Evolutionary conservation across 2,797 vertebrate genomes (phyloP).

Genomic region (Pangasius macronema): DNA sequence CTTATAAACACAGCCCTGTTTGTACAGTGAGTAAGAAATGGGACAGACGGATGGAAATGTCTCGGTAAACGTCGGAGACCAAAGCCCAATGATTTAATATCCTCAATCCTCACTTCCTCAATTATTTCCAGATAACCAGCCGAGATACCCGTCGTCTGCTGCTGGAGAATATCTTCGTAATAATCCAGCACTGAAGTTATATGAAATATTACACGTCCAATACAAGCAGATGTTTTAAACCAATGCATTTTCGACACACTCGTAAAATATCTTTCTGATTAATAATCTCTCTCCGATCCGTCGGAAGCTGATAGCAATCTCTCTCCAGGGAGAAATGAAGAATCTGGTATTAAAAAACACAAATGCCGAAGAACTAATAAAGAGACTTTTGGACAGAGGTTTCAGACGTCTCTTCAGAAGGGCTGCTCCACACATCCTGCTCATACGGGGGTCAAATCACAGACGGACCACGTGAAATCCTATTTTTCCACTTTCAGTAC

Average conservation of each 20-base stretch:
- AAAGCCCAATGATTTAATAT: conserved; percentile 76
- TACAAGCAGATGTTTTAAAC: conserved; percentile 24
- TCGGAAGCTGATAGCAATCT: not conserved
- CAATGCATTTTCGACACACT: not conserved
- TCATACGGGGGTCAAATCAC: not conserved
- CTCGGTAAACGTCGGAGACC: conserved; percentile 62
- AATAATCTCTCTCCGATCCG: not conserved
- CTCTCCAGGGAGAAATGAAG: not conserved
- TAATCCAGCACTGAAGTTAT: not conserved
- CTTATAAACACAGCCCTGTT: conserved; percentile 68
- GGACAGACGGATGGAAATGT: conserved; percentile 68
- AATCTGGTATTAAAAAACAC: not conserved
- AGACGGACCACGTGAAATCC: not conserved
- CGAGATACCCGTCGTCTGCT: not conserved
- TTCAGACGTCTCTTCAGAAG: not conserved
- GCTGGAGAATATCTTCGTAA: not conserved
- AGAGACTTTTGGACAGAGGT: not conserved
- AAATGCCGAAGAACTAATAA: not conserved
- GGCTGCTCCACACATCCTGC: not conserved
- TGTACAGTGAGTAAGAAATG: conserved; percentile 75
- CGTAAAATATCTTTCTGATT: not conserved
- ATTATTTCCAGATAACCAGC: conserved; percentile 53
- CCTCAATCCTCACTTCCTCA: conserved; percentile 50
- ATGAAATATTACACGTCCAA: not conserved
- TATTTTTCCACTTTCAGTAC: no score